These are phyloP conservation scores for Steinernema khuongi DNA, from an alignment of 1,140 invertebrate genomes.

Conservation along the genomic window DNA sequence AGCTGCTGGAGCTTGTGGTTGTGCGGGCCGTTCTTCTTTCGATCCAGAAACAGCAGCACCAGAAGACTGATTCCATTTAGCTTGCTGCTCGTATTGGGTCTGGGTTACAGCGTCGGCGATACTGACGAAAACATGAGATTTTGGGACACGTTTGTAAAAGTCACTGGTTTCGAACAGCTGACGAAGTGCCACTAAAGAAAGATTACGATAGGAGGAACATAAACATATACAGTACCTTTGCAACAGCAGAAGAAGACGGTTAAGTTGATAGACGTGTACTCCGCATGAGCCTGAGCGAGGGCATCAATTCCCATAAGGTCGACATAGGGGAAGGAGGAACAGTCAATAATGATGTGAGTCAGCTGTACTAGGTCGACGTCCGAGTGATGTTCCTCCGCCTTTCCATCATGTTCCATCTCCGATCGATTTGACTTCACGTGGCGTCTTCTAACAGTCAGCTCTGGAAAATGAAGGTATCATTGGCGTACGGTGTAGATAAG, in stretches of 20 bases:
- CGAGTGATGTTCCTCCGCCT: constrained; percentile 36
- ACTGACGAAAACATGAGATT: constrained; percentile 37
- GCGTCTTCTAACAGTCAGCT: background rate
- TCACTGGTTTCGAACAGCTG: constrained; percentile 42
- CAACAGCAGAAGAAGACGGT: constrained; percentile 40
- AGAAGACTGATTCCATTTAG: background rate
- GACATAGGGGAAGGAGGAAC: constrained; percentile 60
- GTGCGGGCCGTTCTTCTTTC: no score
- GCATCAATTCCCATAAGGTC: constrained; percentile 61
- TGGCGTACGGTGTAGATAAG: constrained; percentile 23
- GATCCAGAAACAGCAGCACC: no score
- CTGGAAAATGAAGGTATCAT: constrained; percentile 30
- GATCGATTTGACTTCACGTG: background rate
- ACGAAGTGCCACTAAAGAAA: constrained; percentile 39
- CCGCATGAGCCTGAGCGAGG: constrained; percentile 48
- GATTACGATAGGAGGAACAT: background rate
- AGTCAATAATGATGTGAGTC: constrained; percentile 60
- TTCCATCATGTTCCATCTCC: constrained; percentile 51
- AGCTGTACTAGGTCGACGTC: constrained; percentile 21
- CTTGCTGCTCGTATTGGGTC: constrained; percentile 23
- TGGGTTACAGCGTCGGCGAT: constrained; percentile 35
- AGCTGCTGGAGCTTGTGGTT: no score
- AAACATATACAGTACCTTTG: constrained; percentile 31
- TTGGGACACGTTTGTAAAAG: constrained; percentile 39
- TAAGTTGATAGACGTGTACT: constrained; percentile 35